A percentile compares a stretch with the other conserved stretches of the same genome.
phyloP scores from a whole-genome alignment of 2,888 invertebrate genomes.

The Caenorhabditis parvicauda region DNA sequence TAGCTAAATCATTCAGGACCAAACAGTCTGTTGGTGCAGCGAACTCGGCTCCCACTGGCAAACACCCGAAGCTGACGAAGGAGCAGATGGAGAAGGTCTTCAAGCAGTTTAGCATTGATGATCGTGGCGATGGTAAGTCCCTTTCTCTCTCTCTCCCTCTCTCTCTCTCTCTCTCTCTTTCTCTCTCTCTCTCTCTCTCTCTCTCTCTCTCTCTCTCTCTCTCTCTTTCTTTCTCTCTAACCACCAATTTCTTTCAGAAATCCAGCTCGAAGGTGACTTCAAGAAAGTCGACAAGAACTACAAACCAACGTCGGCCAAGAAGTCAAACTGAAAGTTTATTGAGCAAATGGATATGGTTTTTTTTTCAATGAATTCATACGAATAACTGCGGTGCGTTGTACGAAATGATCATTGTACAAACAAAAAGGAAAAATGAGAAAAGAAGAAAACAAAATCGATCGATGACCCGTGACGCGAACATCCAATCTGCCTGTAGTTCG shows the following conservation, averaged over 20 bases:
- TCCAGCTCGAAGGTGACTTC: constrained; percentile 29
- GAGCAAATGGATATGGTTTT: no score
- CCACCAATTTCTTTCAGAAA: constrained; percentile 9
- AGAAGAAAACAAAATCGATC: constrained; percentile 58
- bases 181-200: no score
- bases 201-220: no score
- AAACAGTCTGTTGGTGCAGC: constrained; percentile 13
- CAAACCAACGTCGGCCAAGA: constrained; percentile 12
- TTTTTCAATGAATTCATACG: constrained; percentile 31
- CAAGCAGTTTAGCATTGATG: constrained; percentile 29
- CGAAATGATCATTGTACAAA: constrained; percentile 52
- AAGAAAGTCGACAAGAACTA: constrained; percentile 30
- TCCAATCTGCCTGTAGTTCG: constrained; percentile 56
- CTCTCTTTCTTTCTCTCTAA: no score
- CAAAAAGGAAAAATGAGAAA: constrained; percentile 53
- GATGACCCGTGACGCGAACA: constrained; percentile 58
- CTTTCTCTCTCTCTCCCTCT: no score
- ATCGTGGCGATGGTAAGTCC: constrained; percentile 16
- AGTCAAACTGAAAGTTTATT: no score
- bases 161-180: no score
- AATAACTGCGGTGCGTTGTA: constrained; percentile 57
- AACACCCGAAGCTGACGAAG: constrained; percentile 7
- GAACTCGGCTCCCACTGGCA: neutral
- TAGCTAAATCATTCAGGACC: constrained; percentile 17
- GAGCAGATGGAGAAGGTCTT: constrained; percentile 27